phyloP scores from a whole-genome alignment of 2,113 vertebrate genomes.

The Pavo muticus region DNA sequence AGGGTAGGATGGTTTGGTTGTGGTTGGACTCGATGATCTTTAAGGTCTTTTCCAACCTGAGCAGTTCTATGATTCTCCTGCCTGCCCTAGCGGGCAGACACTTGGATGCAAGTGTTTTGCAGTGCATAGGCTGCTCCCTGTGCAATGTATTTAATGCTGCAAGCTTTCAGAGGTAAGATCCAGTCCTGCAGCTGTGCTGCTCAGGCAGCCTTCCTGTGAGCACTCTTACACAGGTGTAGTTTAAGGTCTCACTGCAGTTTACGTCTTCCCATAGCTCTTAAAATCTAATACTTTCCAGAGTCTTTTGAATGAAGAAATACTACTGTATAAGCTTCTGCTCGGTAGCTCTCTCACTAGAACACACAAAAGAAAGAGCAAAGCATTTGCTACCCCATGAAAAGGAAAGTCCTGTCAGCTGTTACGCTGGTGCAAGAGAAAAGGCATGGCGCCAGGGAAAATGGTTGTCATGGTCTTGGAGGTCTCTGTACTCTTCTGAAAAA shows the following conservation, averaged over 20 bases:
- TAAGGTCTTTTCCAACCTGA: too few relatives aligned
- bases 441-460: accelerated
- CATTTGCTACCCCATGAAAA: neutral
- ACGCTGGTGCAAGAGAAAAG: neutral
- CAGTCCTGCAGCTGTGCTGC: neutral
- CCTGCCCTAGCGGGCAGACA: too few relatives aligned
- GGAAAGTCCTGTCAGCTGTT: neutral
- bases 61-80: neutral
- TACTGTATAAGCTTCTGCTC: neutral
- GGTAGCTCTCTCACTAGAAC: neutral
- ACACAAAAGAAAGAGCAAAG: neutral
- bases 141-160: neutral
- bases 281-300: neutral
- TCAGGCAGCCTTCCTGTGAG: neutral
- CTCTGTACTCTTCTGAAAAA: neutral
- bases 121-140: neutral
- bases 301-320: neutral
- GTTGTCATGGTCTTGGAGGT: neutral
- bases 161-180: neutral
- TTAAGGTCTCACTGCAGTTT: neutral
- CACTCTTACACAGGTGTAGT: neutral
- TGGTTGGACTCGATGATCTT: too few relatives aligned
- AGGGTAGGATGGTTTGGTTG: too few relatives aligned
- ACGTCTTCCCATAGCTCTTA: neutral
- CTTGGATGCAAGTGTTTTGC: neutral